A percentile compares a stretch with the other conserved stretches of the same genome.
Evolutionary conservation across 2,113 vertebrate genomes (phyloP).

Genomic region (Podocnemis expansa): DNA sequence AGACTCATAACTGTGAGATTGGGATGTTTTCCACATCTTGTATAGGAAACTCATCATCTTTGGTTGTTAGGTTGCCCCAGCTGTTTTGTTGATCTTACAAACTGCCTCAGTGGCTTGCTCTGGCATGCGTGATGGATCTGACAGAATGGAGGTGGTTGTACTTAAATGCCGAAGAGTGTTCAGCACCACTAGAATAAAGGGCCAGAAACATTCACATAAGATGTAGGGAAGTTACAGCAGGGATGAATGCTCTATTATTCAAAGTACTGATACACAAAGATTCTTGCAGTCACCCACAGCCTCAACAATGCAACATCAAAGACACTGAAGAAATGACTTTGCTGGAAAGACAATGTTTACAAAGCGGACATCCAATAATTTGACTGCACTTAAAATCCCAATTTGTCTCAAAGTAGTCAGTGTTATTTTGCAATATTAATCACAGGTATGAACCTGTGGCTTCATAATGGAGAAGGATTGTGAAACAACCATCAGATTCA

Average conservation of each 20-base stretch:
- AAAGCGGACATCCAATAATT: neutral
- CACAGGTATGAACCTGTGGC: neutral
- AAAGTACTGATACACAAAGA: neutral
- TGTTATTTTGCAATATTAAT: neutral
- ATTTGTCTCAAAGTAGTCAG: neutral
- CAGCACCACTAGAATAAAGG: constrained; percentile 84
- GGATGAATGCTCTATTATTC: neutral
- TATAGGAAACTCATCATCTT: neutral
- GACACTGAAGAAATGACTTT: neutral
- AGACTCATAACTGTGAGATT: constrained; percentile 2
- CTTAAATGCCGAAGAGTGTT: constrained; percentile 89
- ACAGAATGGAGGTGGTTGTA: constrained; percentile 90
- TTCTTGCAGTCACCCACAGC: neutral
- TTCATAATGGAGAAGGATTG: neutral
- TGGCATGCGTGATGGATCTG: constrained; percentile 84
- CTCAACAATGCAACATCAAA: neutral
- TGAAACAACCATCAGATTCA: neutral
- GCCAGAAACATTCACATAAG: neutral
- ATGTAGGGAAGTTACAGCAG: rapidly evolving
- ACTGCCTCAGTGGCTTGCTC: constrained; percentile 88
- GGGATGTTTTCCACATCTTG: neutral
- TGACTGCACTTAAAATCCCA: neutral
- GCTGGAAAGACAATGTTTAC: neutral
- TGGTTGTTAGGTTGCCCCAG: constrained; percentile 75
- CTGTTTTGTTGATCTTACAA: constrained; percentile 45